phyloP scores from a whole-genome alignment of 2,888 invertebrate genomes.

The Loripinus fragilis region DNA sequence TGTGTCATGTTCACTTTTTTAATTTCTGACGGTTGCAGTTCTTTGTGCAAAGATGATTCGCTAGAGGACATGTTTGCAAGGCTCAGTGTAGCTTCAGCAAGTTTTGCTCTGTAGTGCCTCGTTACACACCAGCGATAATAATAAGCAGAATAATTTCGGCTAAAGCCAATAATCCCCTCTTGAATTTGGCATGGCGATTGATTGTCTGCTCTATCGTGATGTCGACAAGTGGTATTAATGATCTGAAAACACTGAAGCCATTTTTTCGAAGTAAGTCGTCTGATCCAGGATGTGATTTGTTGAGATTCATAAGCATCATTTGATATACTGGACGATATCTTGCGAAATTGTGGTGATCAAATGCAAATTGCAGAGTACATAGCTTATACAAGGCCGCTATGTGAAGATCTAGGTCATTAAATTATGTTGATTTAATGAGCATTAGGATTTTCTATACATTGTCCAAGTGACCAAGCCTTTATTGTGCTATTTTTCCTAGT shows the following conservation, averaged over 20 bases:
- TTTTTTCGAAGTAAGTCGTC: not conserved
- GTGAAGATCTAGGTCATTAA: constrained; percentile 25
- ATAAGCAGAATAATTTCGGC: constrained; percentile 23
- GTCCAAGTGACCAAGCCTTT: constrained; percentile 27
- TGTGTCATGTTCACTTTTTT: constrained; percentile 40
- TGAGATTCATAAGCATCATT: not conserved
- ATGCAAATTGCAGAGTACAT: constrained; percentile 24
- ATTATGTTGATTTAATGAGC: constrained; percentile 32
- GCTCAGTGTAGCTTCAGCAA: not conserved
- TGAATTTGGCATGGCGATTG: constrained; percentile 19
- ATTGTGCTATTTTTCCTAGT: constrained; percentile 38
- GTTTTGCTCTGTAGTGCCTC: not conserved
- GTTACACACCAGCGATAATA: constrained; percentile 39
- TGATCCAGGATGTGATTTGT: not conserved
- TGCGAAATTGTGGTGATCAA: not conserved
- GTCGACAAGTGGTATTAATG: not conserved
- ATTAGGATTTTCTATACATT: too few relatives aligned
- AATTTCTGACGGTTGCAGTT: constrained; percentile 20
- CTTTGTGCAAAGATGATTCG: not conserved
- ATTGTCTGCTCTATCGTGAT: constrained; percentile 38
- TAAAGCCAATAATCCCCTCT: constrained; percentile 23
- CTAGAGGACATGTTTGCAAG: not conserved
- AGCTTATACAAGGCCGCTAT: constrained; percentile 18
- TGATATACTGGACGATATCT: not conserved
- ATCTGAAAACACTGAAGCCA: constrained; percentile 35